phyloP scores from a whole-genome alignment of 2,888 invertebrate species.

The Drosophila subquinaria region DNA sequence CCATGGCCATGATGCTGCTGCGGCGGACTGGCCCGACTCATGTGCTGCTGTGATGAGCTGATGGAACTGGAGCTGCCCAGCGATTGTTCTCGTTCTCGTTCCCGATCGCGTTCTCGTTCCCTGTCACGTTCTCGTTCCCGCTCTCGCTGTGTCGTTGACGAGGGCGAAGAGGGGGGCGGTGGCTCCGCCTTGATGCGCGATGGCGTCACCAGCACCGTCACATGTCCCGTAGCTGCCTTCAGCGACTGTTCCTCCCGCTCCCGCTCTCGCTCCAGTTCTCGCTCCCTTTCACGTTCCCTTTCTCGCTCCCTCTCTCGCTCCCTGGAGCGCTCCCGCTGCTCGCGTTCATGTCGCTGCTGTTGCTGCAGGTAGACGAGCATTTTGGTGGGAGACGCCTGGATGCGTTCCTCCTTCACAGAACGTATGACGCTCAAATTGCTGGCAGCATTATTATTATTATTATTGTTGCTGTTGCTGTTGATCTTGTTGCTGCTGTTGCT shows the following conservation, averaged over 20 bases:
- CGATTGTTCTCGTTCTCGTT: constrained; percentile 43
- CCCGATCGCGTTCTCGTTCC: background rate
- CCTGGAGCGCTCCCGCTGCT: constrained; percentile 67
- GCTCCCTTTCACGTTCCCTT: constrained; percentile 65
- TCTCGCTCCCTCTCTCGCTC: constrained; percentile 71
- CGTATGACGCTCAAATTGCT: constrained; percentile 85
- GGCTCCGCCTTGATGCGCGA: constrained; percentile 86
- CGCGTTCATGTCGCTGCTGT: constrained; percentile 66
- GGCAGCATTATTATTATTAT: constrained; percentile 31
- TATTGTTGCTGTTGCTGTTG: constrained; percentile 37
- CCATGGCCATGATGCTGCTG: constrained; percentile 60
- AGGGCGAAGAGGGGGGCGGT: constrained; percentile 75
- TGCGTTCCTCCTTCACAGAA: constrained; percentile 85
- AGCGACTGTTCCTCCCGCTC: constrained; percentile 60
- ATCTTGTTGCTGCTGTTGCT: constrained; percentile 14
- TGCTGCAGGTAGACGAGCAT: constrained; percentile 83
- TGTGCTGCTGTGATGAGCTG: constrained; percentile 70
- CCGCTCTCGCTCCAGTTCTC: constrained; percentile 71
- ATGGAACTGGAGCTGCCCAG: constrained; percentile 61
- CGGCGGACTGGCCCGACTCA: constrained; percentile 61
- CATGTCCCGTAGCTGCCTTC: constrained; percentile 78
- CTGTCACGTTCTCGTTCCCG: constrained; percentile 31
- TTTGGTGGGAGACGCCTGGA: constrained; percentile 84
- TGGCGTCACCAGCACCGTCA: constrained; percentile 87
- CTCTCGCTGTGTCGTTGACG: constrained; percentile 81